These are phyloP conservation scores for Dendropsophus ebraccatus DNA, from an alignment of 2,113 vertebrate species.

Conservation along the genomic window DNA sequence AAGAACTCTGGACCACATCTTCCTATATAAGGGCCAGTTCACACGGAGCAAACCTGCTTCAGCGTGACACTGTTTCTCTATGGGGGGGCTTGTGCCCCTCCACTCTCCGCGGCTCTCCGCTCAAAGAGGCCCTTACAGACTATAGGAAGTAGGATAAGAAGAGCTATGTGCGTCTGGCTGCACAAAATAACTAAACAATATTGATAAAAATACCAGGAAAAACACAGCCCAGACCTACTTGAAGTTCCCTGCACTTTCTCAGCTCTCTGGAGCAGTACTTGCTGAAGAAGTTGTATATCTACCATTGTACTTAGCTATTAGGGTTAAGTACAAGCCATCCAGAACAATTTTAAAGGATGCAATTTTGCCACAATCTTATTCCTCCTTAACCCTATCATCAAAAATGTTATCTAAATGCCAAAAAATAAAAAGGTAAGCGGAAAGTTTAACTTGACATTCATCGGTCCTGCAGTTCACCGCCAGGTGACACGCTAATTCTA, in stretches of 20 bases:
- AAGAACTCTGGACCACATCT: no score
- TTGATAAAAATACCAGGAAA: no score
- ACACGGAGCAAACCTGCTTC: no score
- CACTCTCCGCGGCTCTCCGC: no score
- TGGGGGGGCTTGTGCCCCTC: no score
- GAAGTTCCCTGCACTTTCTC: not conserved
- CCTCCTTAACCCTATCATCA: slow-evolving; percentile 7
- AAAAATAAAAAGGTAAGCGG: not conserved
- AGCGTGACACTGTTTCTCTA: no score
- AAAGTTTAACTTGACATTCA: not conserved
- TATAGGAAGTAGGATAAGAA: no score
- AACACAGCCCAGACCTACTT: not conserved
- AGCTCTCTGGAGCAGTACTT: not conserved
- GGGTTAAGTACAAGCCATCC: not conserved
- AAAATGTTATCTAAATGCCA: slow-evolving; percentile 18
- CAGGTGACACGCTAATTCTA: slow-evolving; percentile 18
- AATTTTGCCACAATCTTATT: not conserved
- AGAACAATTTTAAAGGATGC: slow-evolving; percentile 15
- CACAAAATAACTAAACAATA: no score
- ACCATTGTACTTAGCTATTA: not conserved
- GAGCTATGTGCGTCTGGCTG: no score
- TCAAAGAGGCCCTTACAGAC: no score
- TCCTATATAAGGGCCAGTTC: no score
- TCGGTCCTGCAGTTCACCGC: not conserved
- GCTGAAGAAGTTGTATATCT: not conserved